Percentiles rank a stretch among this genome's conserved stretches.
Evolutionary conservation across 2,113 vertebrate genomes (phyloP).

Genomic region (Myocastor coypus): DNA sequence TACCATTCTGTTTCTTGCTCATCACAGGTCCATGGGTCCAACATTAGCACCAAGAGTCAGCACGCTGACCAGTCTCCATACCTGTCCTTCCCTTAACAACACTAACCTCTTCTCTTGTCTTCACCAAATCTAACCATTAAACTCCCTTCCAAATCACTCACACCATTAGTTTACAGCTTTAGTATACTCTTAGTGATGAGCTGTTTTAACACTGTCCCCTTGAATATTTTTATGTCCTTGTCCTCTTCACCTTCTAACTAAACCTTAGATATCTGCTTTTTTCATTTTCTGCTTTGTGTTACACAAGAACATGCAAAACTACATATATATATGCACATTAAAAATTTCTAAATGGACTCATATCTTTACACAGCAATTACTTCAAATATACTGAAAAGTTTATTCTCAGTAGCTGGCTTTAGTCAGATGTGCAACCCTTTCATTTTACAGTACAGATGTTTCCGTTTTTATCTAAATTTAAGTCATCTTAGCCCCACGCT

Average conservation of each 20-base stretch:
- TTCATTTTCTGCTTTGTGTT: not conserved
- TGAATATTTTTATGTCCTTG: not conserved
- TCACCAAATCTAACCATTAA: not conserved
- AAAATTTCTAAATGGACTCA: not conserved
- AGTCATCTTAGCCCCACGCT: not conserved
- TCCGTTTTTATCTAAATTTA: conserved; percentile 12
- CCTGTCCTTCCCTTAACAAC: not conserved
- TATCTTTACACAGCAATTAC: conserved; percentile 28
- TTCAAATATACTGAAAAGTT: not conserved
- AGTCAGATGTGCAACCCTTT: not conserved
- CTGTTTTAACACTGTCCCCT: conserved; percentile 18
- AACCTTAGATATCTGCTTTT: conserved; percentile 25
- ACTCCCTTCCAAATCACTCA: conserved; percentile 21
- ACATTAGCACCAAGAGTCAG: not conserved
- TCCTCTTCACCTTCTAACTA: not conserved
- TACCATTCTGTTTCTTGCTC: not conserved
- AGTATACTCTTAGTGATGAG: not conserved
- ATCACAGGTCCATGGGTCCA: not conserved
- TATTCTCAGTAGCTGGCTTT: not conserved
- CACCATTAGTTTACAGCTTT: not conserved
- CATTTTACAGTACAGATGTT: not conserved
- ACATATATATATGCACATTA: not conserved
- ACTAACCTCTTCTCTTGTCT: not conserved
- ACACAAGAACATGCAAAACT: conserved; percentile 11
- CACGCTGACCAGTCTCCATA: not conserved